Base-by-base conservation (phyloP, 2,113 vertebrate species). In the Struthio camelus region DNA sequence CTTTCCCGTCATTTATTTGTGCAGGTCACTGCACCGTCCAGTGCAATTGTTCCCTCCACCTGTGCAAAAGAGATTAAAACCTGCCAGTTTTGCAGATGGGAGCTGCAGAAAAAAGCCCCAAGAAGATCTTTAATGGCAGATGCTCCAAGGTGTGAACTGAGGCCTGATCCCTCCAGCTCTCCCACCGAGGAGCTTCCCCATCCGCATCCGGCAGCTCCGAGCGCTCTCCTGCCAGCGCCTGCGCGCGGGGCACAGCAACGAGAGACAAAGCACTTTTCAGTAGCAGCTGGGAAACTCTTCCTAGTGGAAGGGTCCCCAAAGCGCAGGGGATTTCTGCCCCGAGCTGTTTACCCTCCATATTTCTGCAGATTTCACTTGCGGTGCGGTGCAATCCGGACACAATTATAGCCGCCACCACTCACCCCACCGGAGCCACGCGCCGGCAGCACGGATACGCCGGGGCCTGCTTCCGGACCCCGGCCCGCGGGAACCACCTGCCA, bases 311-410 rank as follows among this genome's bases (percentile, higher is more conserved):
- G 44, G 83, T 89, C 93, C 93, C 58, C 59, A 58, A 96, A 95
- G 62, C 0, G 1, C 20, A 0, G 14, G 85, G 87, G 94, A 94
- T 90, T 85, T 77, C 0, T 0, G 53, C 90, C 87, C 30, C 0
- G 0, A 85, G 71, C 78, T 94, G 85, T 96, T 96, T 93, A 73
- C 40, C 87, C 94, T 82, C 85, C 48, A 27, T 82, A 80, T 89
- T 94, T 91, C 89, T 93, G 66, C 79, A 82, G 67, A 79, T 96
- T 93, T 96, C 89, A 87, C 85, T 96, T 89, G 94, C 80, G 93
- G 93, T 61, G 69, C 85, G 34, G 40, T 70, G 87, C 87, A 93
- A 96, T 83, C 58, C 79, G 62, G 85, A 59, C 79, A 27, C 81
- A 91, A 66, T 83, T 89, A 73, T 20, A 91, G 75, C 40, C 2